Evolutionary conservation across 2,113 vertebrate genomes (phyloP), one percentile per base, ranked within the genome.

Genomic region (Oncorhynchus nerka): DNA sequence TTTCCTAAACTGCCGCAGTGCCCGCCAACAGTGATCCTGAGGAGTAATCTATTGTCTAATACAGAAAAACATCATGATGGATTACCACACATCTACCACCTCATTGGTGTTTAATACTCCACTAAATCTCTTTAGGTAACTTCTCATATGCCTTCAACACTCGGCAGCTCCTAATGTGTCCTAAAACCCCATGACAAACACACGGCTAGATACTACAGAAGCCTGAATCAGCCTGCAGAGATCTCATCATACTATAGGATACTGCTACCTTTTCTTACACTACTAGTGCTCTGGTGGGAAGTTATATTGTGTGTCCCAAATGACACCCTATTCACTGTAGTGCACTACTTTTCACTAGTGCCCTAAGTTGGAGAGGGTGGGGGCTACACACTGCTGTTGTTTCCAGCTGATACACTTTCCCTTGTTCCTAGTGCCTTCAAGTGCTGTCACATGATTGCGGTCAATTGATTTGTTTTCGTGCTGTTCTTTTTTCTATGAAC

Each of bases 101-200:
- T 70, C 70, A 12, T 49, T 70, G 48, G 71, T 78, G 61, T 81
- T 81, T 83, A 76, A 81, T 74, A 45, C 68, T 20, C 65, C 74
- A 83, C 83, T 79, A 81, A 48, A 61, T 15, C 76, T 55, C 75
- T 39, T 39, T 45, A n/a, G 11, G 49, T 11, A 64, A 65, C 70
- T 30, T 15, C 11, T 83, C 78, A 75, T 89, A 86, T 80, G 74
- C 88, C 74, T 83, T 83, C 49, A 77, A 79, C 9, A 45, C 39
- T 45, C 9, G 9, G 9, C 39, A 45, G 39, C 9, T 45, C 8
- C 39, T 79, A 77, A 74, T 84, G 24, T 26, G 83, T 86, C 76
- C 71, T 70, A 73, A 84, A 71, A 57, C 65, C 61, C 22, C 80
- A 75, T 75, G 77, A 57, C 73, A 76, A 73, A 75, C 57, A 1